Evolutionary conservation across 1,140 invertebrate species (phyloP).

Genomic region (Drosophila dunni): DNA sequence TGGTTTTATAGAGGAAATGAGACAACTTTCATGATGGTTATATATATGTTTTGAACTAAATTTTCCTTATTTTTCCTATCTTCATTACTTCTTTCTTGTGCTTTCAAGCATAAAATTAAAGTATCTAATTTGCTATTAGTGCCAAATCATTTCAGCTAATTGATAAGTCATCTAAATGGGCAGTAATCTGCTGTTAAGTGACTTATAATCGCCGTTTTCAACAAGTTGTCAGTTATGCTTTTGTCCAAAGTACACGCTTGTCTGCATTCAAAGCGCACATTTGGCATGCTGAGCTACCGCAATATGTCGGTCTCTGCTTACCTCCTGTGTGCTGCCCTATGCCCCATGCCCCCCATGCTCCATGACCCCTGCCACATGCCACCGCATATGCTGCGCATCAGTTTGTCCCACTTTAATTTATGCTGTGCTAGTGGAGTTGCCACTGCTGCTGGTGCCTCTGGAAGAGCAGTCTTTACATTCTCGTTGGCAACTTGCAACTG

Average conservation of each 20-base stretch:
- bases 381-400: conserved; percentile 25
- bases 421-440: conserved; percentile 58
- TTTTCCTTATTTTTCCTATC: too few species aligned
- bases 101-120: too few species aligned
- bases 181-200: conserved; percentile 35
- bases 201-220: conserved; percentile 42
- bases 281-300: conserved; percentile 36
- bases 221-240: conserved; percentile 40
- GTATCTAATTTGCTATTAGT: neutral
- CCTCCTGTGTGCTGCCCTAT: neutral
- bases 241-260: conserved; percentile 31
- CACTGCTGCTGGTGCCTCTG: conserved; percentile 18
- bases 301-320: conserved; percentile 23
- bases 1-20: too few species aligned
- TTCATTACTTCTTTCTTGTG: too few species aligned
- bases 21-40: too few species aligned
- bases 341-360: neutral
- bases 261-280: conserved; percentile 39
- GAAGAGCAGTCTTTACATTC: conserved; percentile 7
- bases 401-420: conserved; percentile 60
- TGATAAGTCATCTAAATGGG: conserved; percentile 27
- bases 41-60: too few species aligned
- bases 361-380: neutral
- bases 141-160: conserved; percentile 23
- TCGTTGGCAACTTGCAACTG: neutral